These are phyloP conservation scores for Synergus umbraculus DNA, from an alignment of 2,888 invertebrate species.

Conservation along the genomic window DNA sequence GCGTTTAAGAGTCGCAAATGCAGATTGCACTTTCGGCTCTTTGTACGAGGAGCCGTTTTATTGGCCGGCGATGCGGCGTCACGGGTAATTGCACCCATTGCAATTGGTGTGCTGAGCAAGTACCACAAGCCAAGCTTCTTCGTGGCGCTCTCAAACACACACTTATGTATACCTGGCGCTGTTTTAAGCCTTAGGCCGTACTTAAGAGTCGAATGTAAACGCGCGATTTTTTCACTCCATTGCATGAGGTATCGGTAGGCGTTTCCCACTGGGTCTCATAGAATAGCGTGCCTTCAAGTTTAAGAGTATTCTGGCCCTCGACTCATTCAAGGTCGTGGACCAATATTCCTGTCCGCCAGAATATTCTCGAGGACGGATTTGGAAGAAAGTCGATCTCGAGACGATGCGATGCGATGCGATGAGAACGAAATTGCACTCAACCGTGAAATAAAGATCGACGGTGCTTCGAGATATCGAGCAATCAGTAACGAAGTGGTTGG, in stretches of 20 bases:
- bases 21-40: constrained; percentile 56
- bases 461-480: not conserved
- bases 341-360: constrained; percentile 46
- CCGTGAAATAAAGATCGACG: constrained; percentile 11
- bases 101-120: constrained; percentile 45
- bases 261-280: constrained; percentile 51
- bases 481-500: constrained; percentile 6
- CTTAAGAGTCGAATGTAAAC: constrained; percentile 52
- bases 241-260: constrained; percentile 55
- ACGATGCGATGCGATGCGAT: not conserved
- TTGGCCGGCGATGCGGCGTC: constrained; percentile 51
- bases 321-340: constrained; percentile 52
- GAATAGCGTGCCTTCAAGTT: constrained; percentile 53
- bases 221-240: constrained; percentile 54
- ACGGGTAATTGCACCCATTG: constrained; percentile 55
- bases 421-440: constrained; percentile 27
- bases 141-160: constrained; percentile 14
- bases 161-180: constrained; percentile 14
- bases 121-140: constrained; percentile 34
- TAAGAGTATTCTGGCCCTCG: constrained; percentile 54
- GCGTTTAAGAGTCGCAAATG: constrained; percentile 47
- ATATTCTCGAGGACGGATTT: constrained; percentile 53
- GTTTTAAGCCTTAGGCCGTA: constrained; percentile 18
- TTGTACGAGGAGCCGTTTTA: constrained; percentile 52
- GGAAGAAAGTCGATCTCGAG: constrained; percentile 44